Percentiles rank a stretch among this genome's conserved stretches.
phyloP scores from a whole-genome alignment of 2,797 vertebrate species.

The Hylomyscus alleni region DNA sequence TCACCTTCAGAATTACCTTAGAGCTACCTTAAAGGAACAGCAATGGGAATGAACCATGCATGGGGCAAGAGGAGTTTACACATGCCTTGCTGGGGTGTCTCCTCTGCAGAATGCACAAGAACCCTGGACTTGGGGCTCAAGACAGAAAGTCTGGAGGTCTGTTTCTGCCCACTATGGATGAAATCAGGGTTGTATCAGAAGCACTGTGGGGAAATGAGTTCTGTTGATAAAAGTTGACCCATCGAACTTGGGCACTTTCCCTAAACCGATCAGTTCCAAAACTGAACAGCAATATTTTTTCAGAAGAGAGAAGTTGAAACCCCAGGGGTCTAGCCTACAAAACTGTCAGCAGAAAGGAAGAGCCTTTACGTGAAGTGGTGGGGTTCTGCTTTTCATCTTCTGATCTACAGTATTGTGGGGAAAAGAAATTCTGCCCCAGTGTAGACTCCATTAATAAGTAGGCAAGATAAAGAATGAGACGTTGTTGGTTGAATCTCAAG shows the following conservation, averaged over 20 bases:
- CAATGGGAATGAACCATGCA: background rate
- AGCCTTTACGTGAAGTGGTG: background rate
- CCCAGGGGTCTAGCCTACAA: background rate
- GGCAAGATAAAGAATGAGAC: conserved; percentile 1
- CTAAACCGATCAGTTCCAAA: background rate
- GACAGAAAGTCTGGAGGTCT: conserved; percentile 4
- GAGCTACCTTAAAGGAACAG: conserved; percentile 47
- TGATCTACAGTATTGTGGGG: background rate
- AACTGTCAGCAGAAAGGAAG: conserved; percentile 38
- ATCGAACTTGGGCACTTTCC: background rate
- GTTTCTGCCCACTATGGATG: background rate
- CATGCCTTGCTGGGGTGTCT: background rate
- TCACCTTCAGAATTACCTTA: background rate
- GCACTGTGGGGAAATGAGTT: accelerated
- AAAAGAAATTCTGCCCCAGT: conserved; percentile 35
- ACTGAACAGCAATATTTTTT: background rate
- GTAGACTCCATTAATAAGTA: conserved; percentile 8
- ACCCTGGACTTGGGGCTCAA: background rate
- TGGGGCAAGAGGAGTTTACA: background rate
- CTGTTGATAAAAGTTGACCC: background rate
- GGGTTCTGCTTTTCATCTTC: conserved; percentile 17
- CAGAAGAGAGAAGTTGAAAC: background rate
- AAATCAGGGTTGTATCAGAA: background rate
- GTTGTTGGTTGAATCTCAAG: background rate
- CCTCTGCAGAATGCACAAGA: background rate